These are phyloP conservation scores for Sepiola atlantica DNA, from an alignment of 2,888 invertebrate genomes.

Conservation along the genomic window DNA sequence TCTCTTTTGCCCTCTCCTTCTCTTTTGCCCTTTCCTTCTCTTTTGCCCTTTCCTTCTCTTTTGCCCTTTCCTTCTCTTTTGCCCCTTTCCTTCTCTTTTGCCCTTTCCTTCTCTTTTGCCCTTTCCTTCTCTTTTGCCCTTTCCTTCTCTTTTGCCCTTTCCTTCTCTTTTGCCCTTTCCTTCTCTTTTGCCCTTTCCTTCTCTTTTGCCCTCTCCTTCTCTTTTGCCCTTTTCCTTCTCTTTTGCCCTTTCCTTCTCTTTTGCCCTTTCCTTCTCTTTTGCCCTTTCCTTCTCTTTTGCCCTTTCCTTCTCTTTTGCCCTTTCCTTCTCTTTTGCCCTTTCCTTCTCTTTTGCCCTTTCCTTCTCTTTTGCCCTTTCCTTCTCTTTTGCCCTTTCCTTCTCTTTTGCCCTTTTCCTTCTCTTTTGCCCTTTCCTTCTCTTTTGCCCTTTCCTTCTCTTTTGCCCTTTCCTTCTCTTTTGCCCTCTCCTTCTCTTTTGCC, in stretches of 20 bases:
- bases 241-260: constrained; percentile 46
- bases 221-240: not conserved
- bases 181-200: not conserved
- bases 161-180: not conserved
- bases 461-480: constrained; percentile 48
- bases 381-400: not conserved
- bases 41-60: not conserved
- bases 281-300: not conserved
- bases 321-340: not conserved
- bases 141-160: not conserved
- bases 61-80: not conserved
- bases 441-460: not conserved
- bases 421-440: not conserved
- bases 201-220: not conserved
- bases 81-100: no score
- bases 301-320: no score
- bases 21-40: constrained; percentile 45
- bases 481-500: not conserved
- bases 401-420: not conserved
- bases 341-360: no score
- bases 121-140: no score
- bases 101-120: not conserved
- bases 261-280: not conserved
- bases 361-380: not conserved
- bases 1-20: constrained; percentile 16